phyloP scores from a whole-genome alignment of 1,140 invertebrate species.

The Trissolcus basalis region DNA sequence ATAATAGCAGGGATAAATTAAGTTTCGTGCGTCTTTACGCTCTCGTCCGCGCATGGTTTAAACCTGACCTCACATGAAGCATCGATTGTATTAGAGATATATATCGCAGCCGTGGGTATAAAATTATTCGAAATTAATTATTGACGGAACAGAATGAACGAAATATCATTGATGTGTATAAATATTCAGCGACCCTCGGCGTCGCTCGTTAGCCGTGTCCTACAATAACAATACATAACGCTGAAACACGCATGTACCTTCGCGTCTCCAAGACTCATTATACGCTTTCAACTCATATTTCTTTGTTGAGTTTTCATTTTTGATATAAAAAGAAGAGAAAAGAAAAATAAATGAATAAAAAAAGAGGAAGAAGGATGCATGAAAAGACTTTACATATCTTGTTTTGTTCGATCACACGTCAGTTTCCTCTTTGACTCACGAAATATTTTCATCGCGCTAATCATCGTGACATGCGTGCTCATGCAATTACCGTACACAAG shows the following conservation, averaged over 20 bases:
- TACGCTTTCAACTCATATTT: neutral
- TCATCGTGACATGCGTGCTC: slow-evolving; percentile 16
- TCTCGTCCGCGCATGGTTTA: no score
- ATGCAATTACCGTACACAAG: slow-evolving; percentile 12
- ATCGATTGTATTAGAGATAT: slow-evolving; percentile 1
- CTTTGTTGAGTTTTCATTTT: neutral
- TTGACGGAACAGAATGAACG: slow-evolving; percentile 10
- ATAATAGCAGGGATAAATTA: no score
- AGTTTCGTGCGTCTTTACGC: no score
- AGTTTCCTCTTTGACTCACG: slow-evolving; percentile 4
- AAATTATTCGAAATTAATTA: slow-evolving; percentile 29
- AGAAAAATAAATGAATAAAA: neutral
- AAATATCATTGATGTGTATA: slow-evolving; percentile 14
- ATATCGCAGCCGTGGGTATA: neutral
- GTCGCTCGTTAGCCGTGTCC: slow-evolving; percentile 17
- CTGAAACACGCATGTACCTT: neutral
- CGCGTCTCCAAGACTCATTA: slow-evolving; percentile 3
- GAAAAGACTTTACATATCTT: no score
- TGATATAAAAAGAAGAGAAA: neutral
- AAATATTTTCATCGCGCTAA: slow-evolving; percentile 13
- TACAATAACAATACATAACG: slow-evolving; percentile 14
- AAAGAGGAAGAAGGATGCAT: neutral
- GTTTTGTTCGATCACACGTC: slow-evolving; percentile 7
- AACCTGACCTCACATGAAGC: neutral
- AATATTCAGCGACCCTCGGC: slow-evolving; percentile 20